These are phyloP conservation scores for Trachemys scripta DNA, from an alignment of 2,113 vertebrate species.

Conservation along the genomic window DNA sequence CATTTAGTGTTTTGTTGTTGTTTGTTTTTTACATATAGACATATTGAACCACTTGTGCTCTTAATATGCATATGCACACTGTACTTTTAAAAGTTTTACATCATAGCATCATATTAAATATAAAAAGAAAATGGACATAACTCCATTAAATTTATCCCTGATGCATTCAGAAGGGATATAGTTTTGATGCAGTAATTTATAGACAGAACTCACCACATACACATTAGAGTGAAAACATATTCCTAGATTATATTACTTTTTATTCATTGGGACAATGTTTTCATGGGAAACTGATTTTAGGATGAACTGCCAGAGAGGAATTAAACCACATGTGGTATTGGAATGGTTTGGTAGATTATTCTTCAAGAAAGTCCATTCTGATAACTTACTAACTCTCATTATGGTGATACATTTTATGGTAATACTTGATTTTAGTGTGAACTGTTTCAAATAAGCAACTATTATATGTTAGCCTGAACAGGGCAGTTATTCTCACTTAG, in stretches of 20 bases:
- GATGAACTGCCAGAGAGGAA: not conserved
- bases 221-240: not conserved
- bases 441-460: not conserved
- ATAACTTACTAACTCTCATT: not conserved
- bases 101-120: not conserved
- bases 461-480: slow-evolving; percentile 6
- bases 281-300: not conserved
- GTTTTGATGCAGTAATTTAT: not conserved
- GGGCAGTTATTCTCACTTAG: not conserved
- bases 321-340: not conserved
- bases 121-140: not conserved
- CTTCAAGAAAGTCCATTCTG: not conserved
- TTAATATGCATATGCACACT: not conserved
- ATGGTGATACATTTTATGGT: not conserved
- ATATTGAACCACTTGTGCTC: not conserved
- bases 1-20: not conserved
- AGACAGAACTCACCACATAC: not conserved
- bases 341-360: not conserved
- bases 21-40: not conserved
- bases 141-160: not conserved
- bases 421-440: not conserved
- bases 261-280: not conserved
- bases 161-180: not conserved
- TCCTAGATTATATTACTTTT: not conserved
- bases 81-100: not conserved